A percentile compares a stretch with the other conserved stretches of the same genome.
phyloP scores from a whole-genome alignment of 2,888 invertebrate species.

The Meloe dianella region DNA sequence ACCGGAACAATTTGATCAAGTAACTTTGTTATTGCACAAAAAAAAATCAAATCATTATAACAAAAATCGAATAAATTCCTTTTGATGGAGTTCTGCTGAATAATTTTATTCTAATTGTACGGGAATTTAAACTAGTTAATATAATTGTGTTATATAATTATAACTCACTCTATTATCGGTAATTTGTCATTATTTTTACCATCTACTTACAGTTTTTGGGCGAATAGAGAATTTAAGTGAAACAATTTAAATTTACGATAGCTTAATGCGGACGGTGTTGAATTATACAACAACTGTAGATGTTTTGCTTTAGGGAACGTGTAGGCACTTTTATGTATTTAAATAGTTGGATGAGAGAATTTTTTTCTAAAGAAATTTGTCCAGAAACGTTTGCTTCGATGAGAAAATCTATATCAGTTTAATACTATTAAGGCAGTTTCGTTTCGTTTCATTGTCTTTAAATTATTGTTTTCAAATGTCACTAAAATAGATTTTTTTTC shows the following conservation, averaged over 20 bases:
- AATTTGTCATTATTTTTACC: slow-evolving; percentile 32
- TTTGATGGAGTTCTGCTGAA: not conserved
- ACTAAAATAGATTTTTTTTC: not conserved
- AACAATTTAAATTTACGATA: slow-evolving; percentile 24
- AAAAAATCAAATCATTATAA: not conserved
- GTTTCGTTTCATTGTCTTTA: too few species aligned
- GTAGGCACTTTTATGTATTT: too few species aligned
- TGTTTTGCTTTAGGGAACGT: too few species aligned
- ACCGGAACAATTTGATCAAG: slow-evolving; percentile 19
- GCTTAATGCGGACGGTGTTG: not conserved
- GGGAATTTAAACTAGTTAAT: slow-evolving; percentile 29
- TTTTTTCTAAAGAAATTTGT: too few species aligned
- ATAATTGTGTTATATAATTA: slow-evolving; percentile 28
- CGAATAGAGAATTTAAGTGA: slow-evolving; percentile 25
- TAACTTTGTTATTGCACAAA: not conserved
- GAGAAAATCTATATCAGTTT: too few species aligned
- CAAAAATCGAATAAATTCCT: not conserved
- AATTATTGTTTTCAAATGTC: too few species aligned
- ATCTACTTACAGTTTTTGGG: slow-evolving; percentile 22
- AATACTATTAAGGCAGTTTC: too few species aligned
- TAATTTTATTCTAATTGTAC: slow-evolving; percentile 11
- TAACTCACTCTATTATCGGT: slow-evolving; percentile 29
- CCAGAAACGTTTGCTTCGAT: too few species aligned
- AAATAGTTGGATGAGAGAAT: too few species aligned
- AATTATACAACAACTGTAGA: not conserved